A percentile compares a stretch with the other conserved stretches of the same genome.
Evolutionary conservation across 2,888 invertebrate genomes (phyloP).

Genomic region (Drosophila eohydei): DNA sequence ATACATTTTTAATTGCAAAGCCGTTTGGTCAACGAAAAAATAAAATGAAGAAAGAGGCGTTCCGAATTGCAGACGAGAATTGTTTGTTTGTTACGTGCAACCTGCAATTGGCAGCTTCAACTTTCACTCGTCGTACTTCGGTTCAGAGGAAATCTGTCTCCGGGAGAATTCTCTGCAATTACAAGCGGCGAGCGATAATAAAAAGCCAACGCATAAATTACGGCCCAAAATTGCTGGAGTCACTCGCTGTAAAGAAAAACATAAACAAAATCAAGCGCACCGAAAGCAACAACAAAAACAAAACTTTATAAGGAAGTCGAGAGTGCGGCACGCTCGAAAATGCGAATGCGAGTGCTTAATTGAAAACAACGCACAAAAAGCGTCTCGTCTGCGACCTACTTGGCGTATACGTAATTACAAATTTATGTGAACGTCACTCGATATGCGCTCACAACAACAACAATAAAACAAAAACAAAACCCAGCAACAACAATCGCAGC

Average conservation of each 20-base stretch:
- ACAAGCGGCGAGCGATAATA: conserved; percentile 48
- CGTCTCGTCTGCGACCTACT: conserved; percentile 62
- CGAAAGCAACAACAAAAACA: conserved; percentile 8
- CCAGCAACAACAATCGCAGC: conserved; percentile 47
- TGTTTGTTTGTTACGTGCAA: conserved; percentile 14
- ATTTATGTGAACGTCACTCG: conserved; percentile 70
- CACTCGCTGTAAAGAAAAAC: conserved; percentile 13
- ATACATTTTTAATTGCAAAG: conserved; percentile 74
- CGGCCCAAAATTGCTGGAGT: conserved; percentile 62
- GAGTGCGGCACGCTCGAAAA: conserved; percentile 59
- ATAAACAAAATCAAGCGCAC: conserved; percentile 22
- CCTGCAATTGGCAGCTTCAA: conserved; percentile 35
- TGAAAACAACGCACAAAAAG: conserved; percentile 53
- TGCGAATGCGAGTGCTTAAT: conserved; percentile 58
- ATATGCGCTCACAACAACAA: conserved; percentile 28
- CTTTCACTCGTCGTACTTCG: conserved; percentile 61
- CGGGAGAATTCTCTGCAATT: conserved; percentile 65
- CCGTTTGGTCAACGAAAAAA: conserved; percentile 13
- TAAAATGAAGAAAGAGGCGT: not conserved
- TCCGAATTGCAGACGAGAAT: conserved; percentile 24
- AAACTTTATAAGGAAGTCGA: conserved; percentile 71
- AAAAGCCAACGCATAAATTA: conserved; percentile 71
- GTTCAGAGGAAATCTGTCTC: conserved; percentile 46
- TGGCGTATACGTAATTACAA: conserved; percentile 79
- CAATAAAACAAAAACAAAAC: conserved; percentile 20